Base-by-base conservation (phyloP, 2,797 vertebrate genomes). In the Adelosebastes latens region DNA sequence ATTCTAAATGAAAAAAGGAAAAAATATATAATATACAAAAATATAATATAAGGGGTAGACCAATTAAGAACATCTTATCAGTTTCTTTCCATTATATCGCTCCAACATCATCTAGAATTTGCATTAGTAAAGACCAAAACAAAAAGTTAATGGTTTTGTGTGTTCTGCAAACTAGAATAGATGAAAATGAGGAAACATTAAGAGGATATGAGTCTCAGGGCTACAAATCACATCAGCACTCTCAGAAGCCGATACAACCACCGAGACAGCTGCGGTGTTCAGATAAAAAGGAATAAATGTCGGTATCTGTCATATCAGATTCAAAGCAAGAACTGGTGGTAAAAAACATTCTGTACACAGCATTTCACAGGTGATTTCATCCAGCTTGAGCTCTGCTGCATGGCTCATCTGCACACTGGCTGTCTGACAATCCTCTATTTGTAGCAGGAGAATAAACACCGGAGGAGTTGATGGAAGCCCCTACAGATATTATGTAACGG, bases 401-500 rank as follows among this genome's bases (percentile, higher is more conserved):
- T 75, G 76, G 85, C 82, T 89, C 81, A 86, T 91, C 79, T 72
- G 75, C 53, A 64, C 79, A 55, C 75, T 81, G 84, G 78, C 88
- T 83, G 75, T 85, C 83, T 93, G 90, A 91, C 79, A 89, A 80
- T 83, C 67, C 85, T 84, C 75, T 82, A 75, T 92, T 89, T 90
- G 88, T 69, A 85, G 87, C 77, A 58, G 62, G 59, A 89, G 81
- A 83, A 83, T 72, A 89, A 86, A 90, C 83, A 85, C 71, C 10
- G 58, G 73, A 87, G 88, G 64, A 80, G 74, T 60, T 75, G 86
- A 91, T 83, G 86, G 83, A 92, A 83, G 66, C 73, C 82, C 86
- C 88, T 85, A 75, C 81, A 92, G 87, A 88, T 91, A 87, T 93
- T 90, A 92, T 53, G 71, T 80, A 94, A 94, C 69, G 29, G 12